A percentile compares a stretch with the other conserved stretches of the same genome.
phyloP scores from a whole-genome alignment of 1,140 invertebrate species.

The Megalopta genalis region DNA sequence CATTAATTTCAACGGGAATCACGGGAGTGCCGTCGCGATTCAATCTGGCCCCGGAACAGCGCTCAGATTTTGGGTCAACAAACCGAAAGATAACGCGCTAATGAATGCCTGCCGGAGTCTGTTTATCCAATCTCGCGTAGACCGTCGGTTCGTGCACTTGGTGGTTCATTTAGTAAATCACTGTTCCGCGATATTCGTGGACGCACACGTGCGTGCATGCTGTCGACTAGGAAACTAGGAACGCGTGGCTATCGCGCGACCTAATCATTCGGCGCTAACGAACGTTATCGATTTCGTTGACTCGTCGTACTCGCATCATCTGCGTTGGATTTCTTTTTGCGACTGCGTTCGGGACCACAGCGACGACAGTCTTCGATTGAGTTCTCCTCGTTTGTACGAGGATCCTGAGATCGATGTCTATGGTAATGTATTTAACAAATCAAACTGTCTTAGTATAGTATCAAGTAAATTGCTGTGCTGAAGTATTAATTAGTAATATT shows the following conservation, averaged over 20 bases:
- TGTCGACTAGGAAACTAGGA: neutral
- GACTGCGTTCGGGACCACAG: neutral
- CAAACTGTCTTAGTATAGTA: too few species aligned
- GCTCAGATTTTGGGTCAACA: slow-evolving; percentile 33
- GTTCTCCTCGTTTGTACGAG: too few species aligned
- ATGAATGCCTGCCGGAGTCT: slow-evolving; percentile 12
- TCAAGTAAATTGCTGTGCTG: too few species aligned
- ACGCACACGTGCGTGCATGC: neutral
- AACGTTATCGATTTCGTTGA: slow-evolving; percentile 22
- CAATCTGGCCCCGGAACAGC: slow-evolving; percentile 5
- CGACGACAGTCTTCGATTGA: too few species aligned
- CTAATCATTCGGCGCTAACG: slow-evolving; percentile 15
- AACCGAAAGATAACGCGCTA: slow-evolving; percentile 25
- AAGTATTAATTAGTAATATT: too few species aligned
- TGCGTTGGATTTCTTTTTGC: neutral
- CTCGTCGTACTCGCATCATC: neutral
- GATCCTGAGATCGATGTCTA: too few species aligned
- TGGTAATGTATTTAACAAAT: too few species aligned
- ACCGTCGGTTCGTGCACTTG: slow-evolving; percentile 29
- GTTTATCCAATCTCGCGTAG: slow-evolving; percentile 21
- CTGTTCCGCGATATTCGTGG: neutral
- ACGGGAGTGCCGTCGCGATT: slow-evolving; percentile 1
- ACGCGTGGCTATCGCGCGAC: neutral
- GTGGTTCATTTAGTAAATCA: slow-evolving; percentile 15
- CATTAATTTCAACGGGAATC: neutral